Evolutionary conservation across 2,888 invertebrate species (phyloP).

Genomic region (Synanthedon myopaeformis): DNA sequence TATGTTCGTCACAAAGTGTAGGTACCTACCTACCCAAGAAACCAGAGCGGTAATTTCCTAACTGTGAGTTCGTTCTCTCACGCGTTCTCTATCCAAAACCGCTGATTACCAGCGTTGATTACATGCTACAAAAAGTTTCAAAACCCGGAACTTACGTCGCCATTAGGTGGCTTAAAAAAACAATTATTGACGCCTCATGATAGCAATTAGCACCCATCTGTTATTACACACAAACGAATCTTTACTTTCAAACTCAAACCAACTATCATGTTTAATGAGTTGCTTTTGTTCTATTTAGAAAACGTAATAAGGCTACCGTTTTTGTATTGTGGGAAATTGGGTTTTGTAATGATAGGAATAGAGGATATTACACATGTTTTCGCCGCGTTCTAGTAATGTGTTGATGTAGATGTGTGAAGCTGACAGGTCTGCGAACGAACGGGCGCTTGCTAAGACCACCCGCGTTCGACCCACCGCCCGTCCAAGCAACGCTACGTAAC

Average conservation of each 20-base stretch:
- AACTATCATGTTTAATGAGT: constrained; percentile 44
- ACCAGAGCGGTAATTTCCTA: constrained; percentile 50
- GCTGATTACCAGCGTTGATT: constrained; percentile 61
- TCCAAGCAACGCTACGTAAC: constrained; percentile 24
- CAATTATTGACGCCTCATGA: constrained; percentile 64
- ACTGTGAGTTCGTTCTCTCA: constrained; percentile 43
- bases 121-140: constrained; percentile 63
- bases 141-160: constrained; percentile 63
- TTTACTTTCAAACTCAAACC: constrained; percentile 40
- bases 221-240: constrained; percentile 57
- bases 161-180: constrained; percentile 57
- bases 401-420: constrained; percentile 51
- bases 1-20: constrained; percentile 38
- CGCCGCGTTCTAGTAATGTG: constrained; percentile 14
- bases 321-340: constrained; percentile 18
- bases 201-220: constrained; percentile 68
- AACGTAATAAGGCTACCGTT: constrained; percentile 18
- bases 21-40: constrained; percentile 39
- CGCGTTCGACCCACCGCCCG: constrained; percentile 48
- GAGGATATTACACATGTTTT: constrained; percentile 7
- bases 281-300: constrained; percentile 20
- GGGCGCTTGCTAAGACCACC: constrained; percentile 33
- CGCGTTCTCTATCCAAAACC: constrained; percentile 57
- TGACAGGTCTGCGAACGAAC: constrained; percentile 43
- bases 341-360: constrained; percentile 24